Evolutionary conservation across 92 coral and sea anemone species (phyloP), one percentile per base, ranked within the genome.

Genomic region (Heteractis magnifica): DNA sequence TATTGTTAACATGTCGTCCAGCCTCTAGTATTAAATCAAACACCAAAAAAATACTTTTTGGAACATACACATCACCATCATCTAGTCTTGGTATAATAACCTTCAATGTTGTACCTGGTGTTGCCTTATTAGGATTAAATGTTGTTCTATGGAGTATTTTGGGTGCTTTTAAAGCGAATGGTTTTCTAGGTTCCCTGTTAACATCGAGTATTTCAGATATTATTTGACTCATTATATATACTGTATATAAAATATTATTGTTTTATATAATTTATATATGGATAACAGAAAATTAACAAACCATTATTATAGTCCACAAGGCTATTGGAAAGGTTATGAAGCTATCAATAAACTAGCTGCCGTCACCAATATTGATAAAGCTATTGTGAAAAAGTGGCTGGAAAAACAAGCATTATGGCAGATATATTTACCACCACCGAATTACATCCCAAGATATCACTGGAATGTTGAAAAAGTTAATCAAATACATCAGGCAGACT

Each of bases 401-500:
- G 77, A 21, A 56, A 81, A 49, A 49, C 84, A 81, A 20, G 71
- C 86, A 10, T 16, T 82, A 49, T 82, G 81, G 81, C 68, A 51
- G 71, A 74, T 74, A 21, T 83, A 79, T 78, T 19, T 79, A 60
- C 83, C 83, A 4, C 44, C 76, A 4, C 83, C 83, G 23, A 53
- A 79, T 53, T 60, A 60, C 59, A 60, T 82, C 8, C 86, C 82
- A 12, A 51, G 80, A 55, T 76, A 76, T 52, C 83, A 79, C 18
- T 79, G 83, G 83, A 52, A 6, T 74, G 86, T 83, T 56, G 86
- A 81, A 5, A 71, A 71, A 18, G 78, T 73, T 0, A 81, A 81
- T 71, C 55, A 81, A 48, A 71, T 81, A 4, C 85, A 81, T 81
- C 85, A 81, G 53, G 85, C 81, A 1, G 85, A 81, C 52, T 19